These are phyloP conservation scores for Echinometra lucunter DNA, from an alignment of 53 echinoderm and acorn worm genomes.

Conservation along the genomic window DNA sequence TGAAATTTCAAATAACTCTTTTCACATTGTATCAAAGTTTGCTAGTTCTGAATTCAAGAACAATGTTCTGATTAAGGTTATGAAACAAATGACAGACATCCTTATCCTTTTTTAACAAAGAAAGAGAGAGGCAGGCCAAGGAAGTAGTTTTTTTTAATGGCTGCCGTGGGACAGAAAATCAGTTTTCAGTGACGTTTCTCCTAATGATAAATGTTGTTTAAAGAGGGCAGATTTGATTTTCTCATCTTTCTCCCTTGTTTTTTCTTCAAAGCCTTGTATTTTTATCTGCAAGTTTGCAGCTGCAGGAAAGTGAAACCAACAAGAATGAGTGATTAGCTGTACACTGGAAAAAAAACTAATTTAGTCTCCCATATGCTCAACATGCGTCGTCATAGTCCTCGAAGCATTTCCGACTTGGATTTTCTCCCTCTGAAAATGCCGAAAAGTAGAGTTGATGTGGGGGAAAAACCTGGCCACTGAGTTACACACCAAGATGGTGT, in stretches of 20 bases:
- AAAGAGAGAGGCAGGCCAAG: no score
- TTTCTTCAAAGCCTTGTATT: conserved; percentile 9
- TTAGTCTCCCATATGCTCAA: background rate
- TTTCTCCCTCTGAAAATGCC: background rate
- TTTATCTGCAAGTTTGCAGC: conserved; percentile 21
- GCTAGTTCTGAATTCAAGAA: background rate
- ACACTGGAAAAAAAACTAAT: background rate
- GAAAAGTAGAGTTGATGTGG: background rate
- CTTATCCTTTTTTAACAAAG: no score
- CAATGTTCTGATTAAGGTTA: background rate
- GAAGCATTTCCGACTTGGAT: background rate
- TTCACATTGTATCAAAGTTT: background rate
- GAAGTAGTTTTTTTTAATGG: no score
- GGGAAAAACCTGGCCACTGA: background rate
- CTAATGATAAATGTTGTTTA: conserved; percentile 30
- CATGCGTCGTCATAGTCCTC: background rate
- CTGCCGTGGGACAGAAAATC: background rate
- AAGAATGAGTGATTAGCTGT: conserved; percentile 19
- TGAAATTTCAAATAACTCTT: background rate
- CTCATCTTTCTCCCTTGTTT: background rate
- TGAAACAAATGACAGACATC: background rate
- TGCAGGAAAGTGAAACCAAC: conserved; percentile 11
- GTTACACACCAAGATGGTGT: background rate
- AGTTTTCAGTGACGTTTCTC: background rate
- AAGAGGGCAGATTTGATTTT: background rate